Evolutionary conservation across 2,888 invertebrate species (phyloP), one percentile per base, ranked within the genome.

Genomic region (Leucophenga maculata): DNA sequence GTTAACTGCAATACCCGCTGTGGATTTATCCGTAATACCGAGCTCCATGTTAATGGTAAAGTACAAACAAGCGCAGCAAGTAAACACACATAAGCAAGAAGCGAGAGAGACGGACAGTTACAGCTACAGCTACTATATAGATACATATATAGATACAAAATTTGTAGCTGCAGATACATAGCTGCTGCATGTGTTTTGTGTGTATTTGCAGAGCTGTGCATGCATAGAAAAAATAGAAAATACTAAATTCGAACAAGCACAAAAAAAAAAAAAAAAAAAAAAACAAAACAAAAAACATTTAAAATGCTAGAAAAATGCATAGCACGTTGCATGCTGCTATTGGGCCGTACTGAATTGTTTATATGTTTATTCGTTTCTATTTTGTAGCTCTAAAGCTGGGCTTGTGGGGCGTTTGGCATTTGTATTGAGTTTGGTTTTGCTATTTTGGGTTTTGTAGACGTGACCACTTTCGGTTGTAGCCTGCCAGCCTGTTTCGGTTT

Each of bases 11-110:
- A 85, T 88, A 78, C 87, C 87, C 82, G 87, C 85, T 78, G 85
- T 87, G 84, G 88, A 88, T 83, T 86, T 86, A 81, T 81, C 87
- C 74, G 85, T 87, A 80, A 86, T 87, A 83, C 86, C 88, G 79
- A 85, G 83, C 82, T 86, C 88, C 72, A 81, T 87, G 84, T 84
- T 88, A 85, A 86, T 86, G 88, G 88, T 88, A 88, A 87, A 78
- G 87, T 86, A 86, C 83, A 78, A 75, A 52, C 66, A 72, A 72
- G 71, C 69, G 50, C 57, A 59, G 69, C 69, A 69, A 69, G n/a
- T 26, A 44, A 9, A 44, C 60, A 16, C n/a, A 39, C 60, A n/a
- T 16, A 44, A 11, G 26, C 9, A 22, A 9, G 20, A 55, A 55
- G 20, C 6, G 11, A 54, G 55, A 22, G 16, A 55, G 55, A 55